Base-by-base conservation (phyloP, 2,113 vertebrate species). In the Danionella cerebrum region DNA sequence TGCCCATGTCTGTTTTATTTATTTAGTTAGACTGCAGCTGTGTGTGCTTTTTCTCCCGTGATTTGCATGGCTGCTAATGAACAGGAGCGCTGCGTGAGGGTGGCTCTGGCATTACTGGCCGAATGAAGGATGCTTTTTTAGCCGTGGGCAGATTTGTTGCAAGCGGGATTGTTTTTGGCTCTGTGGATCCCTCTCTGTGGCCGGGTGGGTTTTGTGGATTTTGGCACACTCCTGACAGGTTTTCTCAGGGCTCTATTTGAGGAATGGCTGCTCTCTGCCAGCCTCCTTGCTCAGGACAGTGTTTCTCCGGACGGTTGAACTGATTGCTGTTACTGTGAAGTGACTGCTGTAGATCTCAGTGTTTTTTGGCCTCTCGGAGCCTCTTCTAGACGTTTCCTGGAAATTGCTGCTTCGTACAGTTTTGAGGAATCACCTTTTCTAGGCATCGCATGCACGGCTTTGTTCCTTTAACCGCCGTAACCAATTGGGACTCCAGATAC, bases 341-440 rank as follows among this genome's bases (percentile, higher is more conserved):
- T 6, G 29, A 48, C 48, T 63, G 14, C 6, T 57, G 22, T 27
- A 10, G 54, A 7, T 24, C n/a, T 5, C 19, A 42, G n/a, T 29
- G 22, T 18, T 60, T 27, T 12, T 41, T 41, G 19, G 16, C 16
- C 11, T 33, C 18, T 22, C 19, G n/a, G 11, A 6, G 2, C 18
- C 6, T 19, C n/a, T 18, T 11, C 41, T 12, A 25, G 24, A 16
- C 24, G 24, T 19, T 29, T 29, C 25, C 58, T 45, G 14, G 16
- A n/a, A n/a, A n/a, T n/a, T n/a, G n/a, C n/a, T n/a, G n/a, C n/a
- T 36, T 48, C 18, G 13, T 8, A 48, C 3, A 9, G 25, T 60
- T 60, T 60, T 60, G 57, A 60, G 24, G 18, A 10, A 63, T 33
- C 18, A 36, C 13, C 19, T 64, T 64, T 24, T 36, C 60, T 47